Base-by-base conservation (phyloP, 1,140 invertebrate genomes). In the Habropoda laboriosa region DNA sequence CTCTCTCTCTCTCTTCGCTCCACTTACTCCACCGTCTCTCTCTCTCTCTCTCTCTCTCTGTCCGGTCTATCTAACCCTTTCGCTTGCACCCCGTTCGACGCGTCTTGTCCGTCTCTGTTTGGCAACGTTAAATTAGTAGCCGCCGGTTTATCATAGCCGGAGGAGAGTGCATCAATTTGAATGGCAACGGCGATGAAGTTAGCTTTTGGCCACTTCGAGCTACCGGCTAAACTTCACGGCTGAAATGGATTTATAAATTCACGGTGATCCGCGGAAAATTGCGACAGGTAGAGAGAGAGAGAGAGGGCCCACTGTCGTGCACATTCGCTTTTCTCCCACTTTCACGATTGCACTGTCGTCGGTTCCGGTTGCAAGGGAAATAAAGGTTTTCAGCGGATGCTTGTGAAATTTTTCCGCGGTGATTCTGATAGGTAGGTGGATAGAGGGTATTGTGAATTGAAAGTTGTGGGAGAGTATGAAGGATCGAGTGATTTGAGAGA, bases 121-220 rank as follows among this genome's bases (percentile, higher is more conserved):
- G 16, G 27, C 21, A 24, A 45, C 30, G 38, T n/a, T 64, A 24
- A 79, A 73, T 73, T 63, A 45, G n/a, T 35, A 60, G 42, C 27
- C 12, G 27, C n/a, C n/a, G 6, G 18, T 73, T 55, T 45, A 63
- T 51, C 53, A 45, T 63, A 18, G 18, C n/a, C 40, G n/a, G n/a
- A n/a, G n/a, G n/a, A 35, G n/a, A 51, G 18, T 45, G 40, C 57
- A 73, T 73, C 77, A 55, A 73, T 63, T 55, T 47, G n/a, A 61
- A 61, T 49, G 27, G 38, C 68, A 42, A 16, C 21, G 24, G 18
- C 38, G 16, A 47, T 45, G 47, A 53, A 64, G 30, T 63, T 38
- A 38, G 21, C 32, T 60, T 51, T 77, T 16, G 51, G 8, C 67
- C 24, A 4, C 24, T 40, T 27, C 12, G 51, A 38, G 32, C 47